Evolutionary conservation across 2,797 vertebrate species (phyloP).

Genomic region (Lacerta agilis): DNA sequence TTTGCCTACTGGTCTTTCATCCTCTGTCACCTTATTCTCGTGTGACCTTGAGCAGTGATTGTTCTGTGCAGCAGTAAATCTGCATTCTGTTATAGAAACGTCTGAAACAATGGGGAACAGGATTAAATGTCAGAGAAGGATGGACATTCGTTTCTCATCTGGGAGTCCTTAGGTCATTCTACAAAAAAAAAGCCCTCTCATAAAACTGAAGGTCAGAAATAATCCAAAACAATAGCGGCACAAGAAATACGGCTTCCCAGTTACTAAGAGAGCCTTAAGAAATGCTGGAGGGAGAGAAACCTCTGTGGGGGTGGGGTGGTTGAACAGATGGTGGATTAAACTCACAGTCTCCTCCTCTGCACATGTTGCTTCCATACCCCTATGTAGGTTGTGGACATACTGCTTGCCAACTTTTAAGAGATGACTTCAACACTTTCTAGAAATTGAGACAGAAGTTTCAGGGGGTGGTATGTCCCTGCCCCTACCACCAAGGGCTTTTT

Average conservation of each 20-base stretch:
- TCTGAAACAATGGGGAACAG: background rate
- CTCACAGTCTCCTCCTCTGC: constrained; percentile 27
- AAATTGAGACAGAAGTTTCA: background rate
- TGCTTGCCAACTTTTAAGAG: constrained; percentile 43
- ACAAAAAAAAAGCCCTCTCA: background rate
- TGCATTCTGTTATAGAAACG: background rate
- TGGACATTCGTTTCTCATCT: background rate
- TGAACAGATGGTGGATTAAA: constrained; percentile 67
- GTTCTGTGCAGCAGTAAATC: background rate
- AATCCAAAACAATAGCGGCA: constrained; percentile 19
- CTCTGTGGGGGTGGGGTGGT: constrained; percentile 27
- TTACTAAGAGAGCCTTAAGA: constrained; percentile 35
- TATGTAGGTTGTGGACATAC: constrained; percentile 48
- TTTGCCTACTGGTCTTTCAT: background rate
- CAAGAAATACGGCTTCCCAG: constrained; percentile 24
- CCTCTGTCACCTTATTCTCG: background rate
- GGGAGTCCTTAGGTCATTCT: background rate
- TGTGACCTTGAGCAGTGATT: background rate
- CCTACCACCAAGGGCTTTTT: background rate
- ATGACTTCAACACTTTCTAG: constrained; percentile 8
- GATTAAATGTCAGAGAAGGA: constrained; percentile 1
- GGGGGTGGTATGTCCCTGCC: background rate
- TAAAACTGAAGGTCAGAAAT: background rate
- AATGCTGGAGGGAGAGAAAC: constrained; percentile 42
- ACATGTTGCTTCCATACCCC: constrained; percentile 31